A percentile compares a stretch with the other conserved stretches of the same genome.
Evolutionary conservation across 1,140 invertebrate genomes (phyloP).

Genomic region (Drosophila nikananu): DNA sequence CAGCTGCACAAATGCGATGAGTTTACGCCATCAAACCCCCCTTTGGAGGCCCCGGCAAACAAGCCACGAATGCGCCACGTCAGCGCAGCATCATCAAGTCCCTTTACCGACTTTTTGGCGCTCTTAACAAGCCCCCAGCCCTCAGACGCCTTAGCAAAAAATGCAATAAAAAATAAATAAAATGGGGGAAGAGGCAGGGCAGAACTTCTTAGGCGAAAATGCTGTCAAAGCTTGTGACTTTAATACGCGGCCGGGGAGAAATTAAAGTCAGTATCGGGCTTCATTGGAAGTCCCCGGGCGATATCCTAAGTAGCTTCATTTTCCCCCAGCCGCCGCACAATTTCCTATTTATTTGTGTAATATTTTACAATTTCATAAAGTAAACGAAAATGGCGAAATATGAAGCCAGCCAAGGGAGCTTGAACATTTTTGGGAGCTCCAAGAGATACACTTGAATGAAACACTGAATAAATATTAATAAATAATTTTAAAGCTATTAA

Average conservation of each 20-base stretch:
- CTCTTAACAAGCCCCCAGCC: constrained; percentile 26
- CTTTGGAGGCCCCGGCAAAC: constrained; percentile 9
- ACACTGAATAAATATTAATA: no score
- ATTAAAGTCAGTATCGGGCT: constrained; percentile 64
- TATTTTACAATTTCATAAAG: constrained; percentile 83
- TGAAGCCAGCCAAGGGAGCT: constrained; percentile 30
- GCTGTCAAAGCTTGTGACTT: constrained; percentile 70
- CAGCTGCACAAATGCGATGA: constrained; percentile 65
- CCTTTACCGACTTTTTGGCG: constrained; percentile 53
- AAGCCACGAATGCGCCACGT: constrained; percentile 53
- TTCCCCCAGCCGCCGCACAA: constrained; percentile 15
- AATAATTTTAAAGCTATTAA: no score
- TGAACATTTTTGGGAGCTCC: neutral
- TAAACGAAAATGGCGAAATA: constrained; percentile 70
- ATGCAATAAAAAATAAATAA: constrained; percentile 26
- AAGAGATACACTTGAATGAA: neutral
- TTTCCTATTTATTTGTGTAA: constrained; percentile 78
- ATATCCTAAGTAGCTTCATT: constrained; percentile 66
- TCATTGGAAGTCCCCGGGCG: constrained; percentile 29
- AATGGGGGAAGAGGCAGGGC: neutral
- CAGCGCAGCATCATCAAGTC: constrained; percentile 60
- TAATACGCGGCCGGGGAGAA: constrained; percentile 67
- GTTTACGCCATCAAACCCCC: constrained; percentile 23
- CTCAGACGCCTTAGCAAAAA: constrained; percentile 16
- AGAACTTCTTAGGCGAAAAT: constrained; percentile 39